phyloP scores from a whole-genome alignment of 2,113 vertebrate genomes.

The Saguinus midas region DNA sequence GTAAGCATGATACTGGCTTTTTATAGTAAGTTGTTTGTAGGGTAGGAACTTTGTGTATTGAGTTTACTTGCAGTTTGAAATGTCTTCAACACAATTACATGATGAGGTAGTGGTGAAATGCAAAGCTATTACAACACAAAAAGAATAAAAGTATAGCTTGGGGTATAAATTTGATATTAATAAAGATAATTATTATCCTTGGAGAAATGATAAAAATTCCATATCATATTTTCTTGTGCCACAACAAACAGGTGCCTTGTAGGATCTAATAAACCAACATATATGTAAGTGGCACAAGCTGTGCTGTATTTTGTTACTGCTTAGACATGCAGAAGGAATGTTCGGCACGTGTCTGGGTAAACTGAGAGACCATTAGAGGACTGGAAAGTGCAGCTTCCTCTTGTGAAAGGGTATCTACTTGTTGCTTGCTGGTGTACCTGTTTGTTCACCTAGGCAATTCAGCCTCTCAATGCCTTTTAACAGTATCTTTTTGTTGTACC shows the following conservation, averaged over 20 bases:
- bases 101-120: neutral
- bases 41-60: neutral
- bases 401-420: neutral
- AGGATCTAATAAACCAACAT: neutral
- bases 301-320: neutral
- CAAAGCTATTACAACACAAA: neutral
- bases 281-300: neutral
- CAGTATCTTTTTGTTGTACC: slow-evolving; percentile 39
- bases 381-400: fast-evolving
- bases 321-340: neutral
- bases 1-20: neutral
- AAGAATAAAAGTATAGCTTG: neutral
- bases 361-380: fast-evolving
- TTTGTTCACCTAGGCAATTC: neutral
- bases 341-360: fast-evolving
- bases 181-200: neutral
- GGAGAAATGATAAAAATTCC: neutral
- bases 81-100: neutral
- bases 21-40: neutral
- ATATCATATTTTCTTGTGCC: neutral
- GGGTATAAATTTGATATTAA: neutral
- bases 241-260: neutral
- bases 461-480: neutral
- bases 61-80: neutral
- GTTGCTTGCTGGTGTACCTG: neutral